phyloP scores from a whole-genome alignment of 64 coral and sea anemone genomes.

The Pachyseris speciosa region DNA sequence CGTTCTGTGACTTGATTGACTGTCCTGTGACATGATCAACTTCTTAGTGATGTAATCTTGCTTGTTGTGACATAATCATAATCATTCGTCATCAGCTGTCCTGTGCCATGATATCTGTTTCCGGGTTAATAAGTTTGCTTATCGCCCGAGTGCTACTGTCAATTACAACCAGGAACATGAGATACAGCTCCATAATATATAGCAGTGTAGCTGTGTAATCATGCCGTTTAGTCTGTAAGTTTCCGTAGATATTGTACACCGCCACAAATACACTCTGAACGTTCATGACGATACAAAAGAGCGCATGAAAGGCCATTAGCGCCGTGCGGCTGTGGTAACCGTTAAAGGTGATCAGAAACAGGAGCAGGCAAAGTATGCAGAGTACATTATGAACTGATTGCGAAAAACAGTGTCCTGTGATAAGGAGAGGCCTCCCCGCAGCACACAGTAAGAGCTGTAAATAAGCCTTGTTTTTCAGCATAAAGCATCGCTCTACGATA shows the following conservation, averaged over 20 bases:
- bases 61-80: background rate
- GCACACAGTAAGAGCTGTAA: conserved; percentile 5
- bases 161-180: background rate
- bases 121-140: conserved; percentile 16
- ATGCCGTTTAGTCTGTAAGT: background rate
- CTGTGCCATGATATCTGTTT: background rate
- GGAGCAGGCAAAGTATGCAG: background rate
- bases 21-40: background rate
- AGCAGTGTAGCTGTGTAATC: background rate
- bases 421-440: background rate
- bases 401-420: conserved; percentile 7
- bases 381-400: conserved; percentile 4
- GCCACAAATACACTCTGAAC: conserved; percentile 15
- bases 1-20: background rate
- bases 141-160: conserved; percentile 16
- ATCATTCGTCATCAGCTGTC: background rate
- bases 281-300: background rate
- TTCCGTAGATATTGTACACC: conserved; percentile 9
- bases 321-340: conserved; percentile 7
- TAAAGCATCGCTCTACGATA: background rate
- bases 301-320: background rate
- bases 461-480: conserved; percentile 10
- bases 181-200: conserved; percentile 3
- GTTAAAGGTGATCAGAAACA: conserved; percentile 10
- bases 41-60: background rate